Conservation (phyloP, 1,140 invertebrate genomes). For the Drosophila hydei region DNA sequence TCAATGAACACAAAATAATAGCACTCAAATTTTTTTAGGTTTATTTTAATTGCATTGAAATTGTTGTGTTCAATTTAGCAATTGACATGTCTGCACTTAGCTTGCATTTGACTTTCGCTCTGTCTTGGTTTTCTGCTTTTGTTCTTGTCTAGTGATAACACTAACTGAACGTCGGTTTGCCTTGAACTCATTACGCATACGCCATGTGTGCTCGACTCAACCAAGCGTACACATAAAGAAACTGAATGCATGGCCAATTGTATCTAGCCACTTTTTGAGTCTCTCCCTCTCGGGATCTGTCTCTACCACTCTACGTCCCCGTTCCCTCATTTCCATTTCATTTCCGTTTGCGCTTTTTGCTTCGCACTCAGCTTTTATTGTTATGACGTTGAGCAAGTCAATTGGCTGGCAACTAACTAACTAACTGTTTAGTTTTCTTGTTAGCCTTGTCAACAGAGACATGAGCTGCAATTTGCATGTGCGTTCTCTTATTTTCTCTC, state of each 20-base stretch:
- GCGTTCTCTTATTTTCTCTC: background rate
- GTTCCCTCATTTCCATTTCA: constrained; percentile 51
- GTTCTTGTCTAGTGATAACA: constrained; percentile 7
- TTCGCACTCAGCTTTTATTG: constrained; percentile 72
- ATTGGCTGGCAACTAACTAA: constrained; percentile 65
- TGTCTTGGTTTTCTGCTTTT: constrained; percentile 18
- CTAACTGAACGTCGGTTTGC: constrained; percentile 43
- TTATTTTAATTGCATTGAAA: constrained; percentile 64
- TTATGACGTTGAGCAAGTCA: constrained; percentile 58
- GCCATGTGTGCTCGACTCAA: constrained; percentile 35
- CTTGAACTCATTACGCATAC: constrained; percentile 78
- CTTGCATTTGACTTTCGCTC: constrained; percentile 36
- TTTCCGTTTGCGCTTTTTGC: constrained; percentile 56
- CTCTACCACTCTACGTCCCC: background rate
- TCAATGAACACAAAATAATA: constrained; percentile 9
- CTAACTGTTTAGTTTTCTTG: constrained; percentile 66
- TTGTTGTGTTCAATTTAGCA: constrained; percentile 67
- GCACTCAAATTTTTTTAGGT: constrained; percentile 55
- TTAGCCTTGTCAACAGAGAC: constrained; percentile 36
- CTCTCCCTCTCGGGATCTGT: constrained; percentile 1
- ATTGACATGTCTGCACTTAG: constrained; percentile 62
- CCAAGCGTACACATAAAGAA: background rate
- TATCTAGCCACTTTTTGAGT: background rate
- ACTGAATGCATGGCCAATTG: constrained; percentile 21
- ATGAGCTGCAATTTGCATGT: constrained; percentile 16